Conservation (phyloP, 2,113 vertebrate species). For the Oryctolagus cuniculus region mOryCun1.1 NC_091432.1:83203001-83203500, state of each 20-base stretch:
- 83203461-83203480: neutral
- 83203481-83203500: neutral
- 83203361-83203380: neutral
- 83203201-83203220: no score
- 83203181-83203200: no score
- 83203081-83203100: no score
- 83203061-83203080: no score
- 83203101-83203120: no score
- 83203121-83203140: no score
- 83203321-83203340: neutral
- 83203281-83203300: neutral
- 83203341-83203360: neutral
- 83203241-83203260: neutral
- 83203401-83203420: neutral
- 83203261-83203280: neutral
- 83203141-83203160: no score
- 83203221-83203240: neutral
- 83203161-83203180: no score
- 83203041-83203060: no score
- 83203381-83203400: neutral
- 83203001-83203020: no score
- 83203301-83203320: neutral
- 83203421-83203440: neutral
- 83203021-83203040: no score
- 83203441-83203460: neutral